phyloP scores from a whole-genome alignment of 1,140 invertebrate genomes.

The Scaptomyza graminum region DNA sequence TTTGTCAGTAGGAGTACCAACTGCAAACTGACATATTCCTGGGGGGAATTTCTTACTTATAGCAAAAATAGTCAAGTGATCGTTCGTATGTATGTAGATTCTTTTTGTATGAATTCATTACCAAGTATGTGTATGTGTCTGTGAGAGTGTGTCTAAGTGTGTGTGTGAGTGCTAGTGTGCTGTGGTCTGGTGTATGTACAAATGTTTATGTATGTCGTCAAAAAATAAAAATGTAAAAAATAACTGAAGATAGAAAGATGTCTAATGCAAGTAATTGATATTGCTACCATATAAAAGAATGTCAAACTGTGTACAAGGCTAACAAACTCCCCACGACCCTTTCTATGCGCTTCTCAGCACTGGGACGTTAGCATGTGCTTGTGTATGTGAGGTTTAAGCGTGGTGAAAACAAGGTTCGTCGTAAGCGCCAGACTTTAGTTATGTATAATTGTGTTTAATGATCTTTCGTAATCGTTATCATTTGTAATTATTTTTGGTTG shows the following conservation, averaged over 20 bases:
- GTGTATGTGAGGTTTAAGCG: slow-evolving; percentile 27
- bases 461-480: slow-evolving; percentile 9
- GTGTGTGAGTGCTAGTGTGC: slow-evolving; percentile 23
- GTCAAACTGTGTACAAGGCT: slow-evolving; percentile 62
- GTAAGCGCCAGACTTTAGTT: slow-evolving; percentile 57
- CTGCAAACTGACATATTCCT: slow-evolving; percentile 77
- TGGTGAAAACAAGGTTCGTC: slow-evolving; percentile 49
- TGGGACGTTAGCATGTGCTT: slow-evolving; percentile 8
- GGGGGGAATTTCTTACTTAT: slow-evolving; percentile 81
- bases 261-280: slow-evolving; percentile 5
- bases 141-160: slow-evolving; percentile 28
- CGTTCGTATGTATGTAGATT: slow-evolving; percentile 77
- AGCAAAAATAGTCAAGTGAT: slow-evolving; percentile 82
- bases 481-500: slow-evolving; percentile 46
- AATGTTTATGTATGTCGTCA: slow-evolving; percentile 52
- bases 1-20: slow-evolving; percentile 78
- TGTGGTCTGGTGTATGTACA: slow-evolving; percentile 69
- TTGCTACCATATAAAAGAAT: slow-evolving; percentile 51
- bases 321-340: slow-evolving; percentile 41
- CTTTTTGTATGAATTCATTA: slow-evolving; percentile 56
- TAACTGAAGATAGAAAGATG: slow-evolving; percentile 55
- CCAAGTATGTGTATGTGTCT: slow-evolving; percentile 20
- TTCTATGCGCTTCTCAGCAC: slow-evolving; percentile 45
- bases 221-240: slow-evolving; percentile 7
- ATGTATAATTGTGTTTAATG: slow-evolving; percentile 52